Base-by-base conservation (phyloP, 2,888 invertebrate genomes). In the Linyphia triangularis region DNA sequence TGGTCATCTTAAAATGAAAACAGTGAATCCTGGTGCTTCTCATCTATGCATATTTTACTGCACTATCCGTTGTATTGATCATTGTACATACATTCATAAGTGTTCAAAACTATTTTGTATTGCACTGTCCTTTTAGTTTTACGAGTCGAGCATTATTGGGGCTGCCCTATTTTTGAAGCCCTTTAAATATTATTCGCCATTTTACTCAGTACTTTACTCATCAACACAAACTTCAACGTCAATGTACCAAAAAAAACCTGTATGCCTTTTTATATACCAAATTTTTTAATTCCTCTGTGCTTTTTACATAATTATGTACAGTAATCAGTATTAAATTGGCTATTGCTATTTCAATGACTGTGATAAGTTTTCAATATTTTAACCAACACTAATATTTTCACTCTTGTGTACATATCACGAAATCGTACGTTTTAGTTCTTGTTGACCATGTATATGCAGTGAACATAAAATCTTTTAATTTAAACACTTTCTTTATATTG, bases 261-360 rank as follows among this genome's bases (percentile, higher is more conserved):
- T 37, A 13, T 24, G n/a, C 30, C 19, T 59, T 19, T 19, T 57
- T 63, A n/a, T 16, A 43, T 19, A 40, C 10, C 6, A 30, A 70
- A 63, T 82, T 81, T 81, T 79, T 19, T 28, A 1, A 26, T 65
- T 63, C 22, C 13, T 30, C 22, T 28, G 30, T 81, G 30, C 63
- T 67, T 79, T 79, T 51, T 28, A 24, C 28, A 65, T 43, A 40
- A 40, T 40, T 61, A 13, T 63, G 51, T 79, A 63, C n/a, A 61
- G 63, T 70, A 72, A 63, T 59, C 86, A 88, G 86, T 88, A 88
- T 88, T 88, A 88, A 88, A 85, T 85, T 85, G 59, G 70, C 85
- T 51, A 40, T 72, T 43, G 69, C 81, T 63, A 70, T 88, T 65
- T 37, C 73, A 59, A 63, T 69, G 86, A 88, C 86, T 88, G 86